Percentiles rank a stretch among this genome's conserved stretches.
Evolutionary conservation across 2,888 invertebrate genomes (phyloP).

Genomic region (Diachrysia chrysitis): DNA sequence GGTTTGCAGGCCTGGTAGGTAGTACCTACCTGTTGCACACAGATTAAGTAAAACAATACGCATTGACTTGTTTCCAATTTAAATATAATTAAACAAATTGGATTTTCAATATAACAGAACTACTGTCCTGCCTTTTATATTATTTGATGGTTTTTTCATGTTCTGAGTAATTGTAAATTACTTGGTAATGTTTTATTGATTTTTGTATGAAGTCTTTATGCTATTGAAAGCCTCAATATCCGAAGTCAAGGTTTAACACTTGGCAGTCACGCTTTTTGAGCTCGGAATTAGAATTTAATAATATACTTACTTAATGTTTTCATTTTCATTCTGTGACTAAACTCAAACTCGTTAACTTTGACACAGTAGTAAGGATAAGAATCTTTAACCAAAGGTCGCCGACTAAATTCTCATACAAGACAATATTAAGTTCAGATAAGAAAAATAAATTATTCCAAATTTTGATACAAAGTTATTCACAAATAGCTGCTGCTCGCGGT

Average conservation of each 20-base stretch:
- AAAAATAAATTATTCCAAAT: neutral
- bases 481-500: too few species aligned
- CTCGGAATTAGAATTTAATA: neutral
- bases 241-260: neutral
- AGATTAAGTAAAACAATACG: constrained; percentile 1
- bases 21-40: neutral
- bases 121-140: neutral
- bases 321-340: too few species aligned
- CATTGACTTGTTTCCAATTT: constrained; percentile 11
- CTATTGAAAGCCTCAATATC: neutral
- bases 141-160: neutral
- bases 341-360: too few species aligned
- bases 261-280: neutral
- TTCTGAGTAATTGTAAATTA: neutral
- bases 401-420: too few species aligned
- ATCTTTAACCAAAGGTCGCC: too few species aligned
- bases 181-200: neutral
- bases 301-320: neutral
- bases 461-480: neutral
- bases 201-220: neutral
- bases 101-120: constrained; percentile 6
- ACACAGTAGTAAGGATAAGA: too few species aligned
- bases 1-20: neutral
- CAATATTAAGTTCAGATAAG: too few species aligned
- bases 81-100: constrained; percentile 35